A percentile compares a stretch with the other conserved stretches of the same genome.
Evolutionary conservation across 2,113 vertebrate genomes (phyloP).

Genomic region (Acinonyx jubatus): DNA sequence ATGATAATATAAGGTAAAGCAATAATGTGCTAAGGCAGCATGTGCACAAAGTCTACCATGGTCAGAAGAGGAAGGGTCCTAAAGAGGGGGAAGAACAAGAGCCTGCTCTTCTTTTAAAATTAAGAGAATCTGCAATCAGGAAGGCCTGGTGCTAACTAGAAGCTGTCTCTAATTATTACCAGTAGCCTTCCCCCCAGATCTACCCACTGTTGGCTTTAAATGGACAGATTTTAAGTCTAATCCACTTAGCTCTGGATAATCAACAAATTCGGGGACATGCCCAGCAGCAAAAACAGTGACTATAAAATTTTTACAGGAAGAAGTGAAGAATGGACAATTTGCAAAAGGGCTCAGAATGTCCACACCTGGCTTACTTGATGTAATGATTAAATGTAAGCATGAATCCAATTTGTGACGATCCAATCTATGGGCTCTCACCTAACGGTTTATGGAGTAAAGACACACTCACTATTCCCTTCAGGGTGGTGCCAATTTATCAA

Average conservation of each 20-base stretch:
- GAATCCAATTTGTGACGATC: neutral
- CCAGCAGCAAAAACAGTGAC: neutral
- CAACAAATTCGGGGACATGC: neutral
- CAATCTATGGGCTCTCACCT: neutral
- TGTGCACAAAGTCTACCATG: neutral
- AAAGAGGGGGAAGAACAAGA: neutral
- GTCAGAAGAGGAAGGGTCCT: neutral
- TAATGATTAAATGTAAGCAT: neutral
- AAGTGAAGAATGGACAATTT: neutral
- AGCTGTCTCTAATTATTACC: neutral
- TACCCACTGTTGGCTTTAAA: neutral
- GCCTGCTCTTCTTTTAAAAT: neutral
- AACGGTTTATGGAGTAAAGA: neutral
- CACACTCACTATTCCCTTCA: neutral
- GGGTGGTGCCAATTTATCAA: neutral
- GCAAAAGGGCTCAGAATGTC: neutral
- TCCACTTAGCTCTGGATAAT: slow-evolving; percentile 20
- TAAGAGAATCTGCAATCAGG: neutral
- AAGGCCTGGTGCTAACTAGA: neutral
- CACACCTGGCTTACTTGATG: neutral
- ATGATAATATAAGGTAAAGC: neutral
- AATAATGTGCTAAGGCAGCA: neutral
- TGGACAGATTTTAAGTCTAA: slow-evolving; percentile 19
- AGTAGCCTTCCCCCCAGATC: neutral
- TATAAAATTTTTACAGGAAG: neutral